These are phyloP conservation scores for Acanthisitta chloris DNA, from an alignment of 2,113 vertebrate genomes.

Conservation along the genomic window DNA sequence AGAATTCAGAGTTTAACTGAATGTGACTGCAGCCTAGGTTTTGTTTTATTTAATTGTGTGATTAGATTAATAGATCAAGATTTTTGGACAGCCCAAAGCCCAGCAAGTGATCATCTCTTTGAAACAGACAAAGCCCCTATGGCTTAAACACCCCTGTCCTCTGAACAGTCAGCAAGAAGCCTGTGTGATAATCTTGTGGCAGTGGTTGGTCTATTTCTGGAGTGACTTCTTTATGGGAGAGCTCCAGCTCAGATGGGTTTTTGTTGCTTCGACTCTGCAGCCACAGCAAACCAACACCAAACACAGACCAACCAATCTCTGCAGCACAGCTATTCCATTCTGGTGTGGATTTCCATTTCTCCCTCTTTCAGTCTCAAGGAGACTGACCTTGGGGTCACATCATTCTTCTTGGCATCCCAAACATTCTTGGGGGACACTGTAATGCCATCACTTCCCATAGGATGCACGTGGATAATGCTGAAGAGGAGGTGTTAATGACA, in stretches of 20 bases:
- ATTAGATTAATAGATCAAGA: background rate
- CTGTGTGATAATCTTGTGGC: background rate
- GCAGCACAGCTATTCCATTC: background rate
- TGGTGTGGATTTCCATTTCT: background rate
- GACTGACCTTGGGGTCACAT: background rate
- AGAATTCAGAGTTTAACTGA: background rate
- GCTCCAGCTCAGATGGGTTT: background rate
- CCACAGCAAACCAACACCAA: background rate
- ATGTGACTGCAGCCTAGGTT: background rate
- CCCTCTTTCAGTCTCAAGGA: background rate
- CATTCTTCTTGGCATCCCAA: background rate
- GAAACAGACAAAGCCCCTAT: background rate
- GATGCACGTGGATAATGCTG: background rate
- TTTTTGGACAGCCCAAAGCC: background rate
- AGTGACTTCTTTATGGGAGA: background rate
- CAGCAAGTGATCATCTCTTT: background rate
- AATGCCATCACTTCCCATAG: background rate
- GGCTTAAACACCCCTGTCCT: background rate
- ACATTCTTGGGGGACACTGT: background rate
- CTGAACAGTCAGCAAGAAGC: background rate
- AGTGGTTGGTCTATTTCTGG: background rate
- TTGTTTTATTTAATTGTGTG: background rate
- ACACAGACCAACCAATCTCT: background rate
- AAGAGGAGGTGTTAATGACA: slow-evolving; percentile 4
- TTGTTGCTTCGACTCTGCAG: background rate